phyloP scores from a whole-genome alignment of 2,113 vertebrate genomes.

The Varanus salvator region DNA sequence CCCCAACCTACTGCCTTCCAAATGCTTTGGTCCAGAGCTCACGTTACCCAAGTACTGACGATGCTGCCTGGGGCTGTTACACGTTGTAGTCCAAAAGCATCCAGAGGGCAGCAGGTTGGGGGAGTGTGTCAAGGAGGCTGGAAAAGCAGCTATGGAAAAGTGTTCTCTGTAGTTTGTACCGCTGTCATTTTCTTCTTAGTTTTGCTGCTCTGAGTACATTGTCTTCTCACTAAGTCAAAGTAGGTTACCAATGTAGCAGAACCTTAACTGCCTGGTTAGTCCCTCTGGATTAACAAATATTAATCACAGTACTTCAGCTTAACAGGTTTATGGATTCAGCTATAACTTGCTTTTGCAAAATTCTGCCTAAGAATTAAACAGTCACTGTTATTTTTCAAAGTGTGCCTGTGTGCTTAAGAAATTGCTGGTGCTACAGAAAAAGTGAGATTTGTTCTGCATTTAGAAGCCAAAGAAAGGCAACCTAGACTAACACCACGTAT shows the following conservation, averaged over 20 bases:
- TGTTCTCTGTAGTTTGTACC: not conserved
- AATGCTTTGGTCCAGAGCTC: not conserved
- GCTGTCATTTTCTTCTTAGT: not conserved
- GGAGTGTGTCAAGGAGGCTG: not conserved
- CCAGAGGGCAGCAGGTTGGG: not conserved
- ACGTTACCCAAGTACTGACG: not conserved
- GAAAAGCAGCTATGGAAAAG: not conserved
- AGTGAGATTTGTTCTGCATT: constrained; percentile 32
- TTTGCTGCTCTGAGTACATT: not conserved
- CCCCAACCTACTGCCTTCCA: not conserved
- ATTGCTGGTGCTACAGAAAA: constrained; percentile 17
- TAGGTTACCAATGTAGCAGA: not conserved
- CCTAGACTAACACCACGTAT: constrained; percentile 4
- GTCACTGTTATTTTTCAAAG: constrained; percentile 22
- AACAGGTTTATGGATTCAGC: not conserved
- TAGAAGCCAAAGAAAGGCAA: constrained; percentile 36
- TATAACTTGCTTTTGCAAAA: constrained; percentile 3
- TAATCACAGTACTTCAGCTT: not conserved
- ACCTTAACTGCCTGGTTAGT: not conserved
- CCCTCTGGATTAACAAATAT: not conserved
- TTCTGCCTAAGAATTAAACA: not conserved
- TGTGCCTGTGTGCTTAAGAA: constrained; percentile 36
- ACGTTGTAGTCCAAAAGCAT: not conserved
- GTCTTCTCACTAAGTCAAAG: not conserved
- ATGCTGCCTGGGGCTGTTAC: not conserved